These are phyloP conservation scores for Stenolophus ochropezus DNA, from an alignment of 2,888 invertebrate species.

Conservation along the genomic window DNA sequence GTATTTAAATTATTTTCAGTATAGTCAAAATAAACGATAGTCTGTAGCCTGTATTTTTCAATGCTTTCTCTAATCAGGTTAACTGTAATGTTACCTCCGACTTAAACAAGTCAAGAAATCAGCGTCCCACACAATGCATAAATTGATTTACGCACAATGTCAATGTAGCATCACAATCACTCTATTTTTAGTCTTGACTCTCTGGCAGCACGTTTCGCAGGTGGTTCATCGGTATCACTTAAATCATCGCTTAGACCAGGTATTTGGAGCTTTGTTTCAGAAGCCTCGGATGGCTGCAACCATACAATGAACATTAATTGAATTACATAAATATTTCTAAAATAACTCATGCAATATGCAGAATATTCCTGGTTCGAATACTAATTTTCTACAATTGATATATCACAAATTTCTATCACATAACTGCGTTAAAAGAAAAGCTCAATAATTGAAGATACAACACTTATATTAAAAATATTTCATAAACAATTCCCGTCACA, in stretches of 20 bases:
- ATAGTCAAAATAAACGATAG: neutral
- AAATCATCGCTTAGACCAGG: constrained; percentile 79
- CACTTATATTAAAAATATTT: too few relatives aligned
- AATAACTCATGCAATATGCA: neutral
- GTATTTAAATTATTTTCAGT: constrained; percentile 9
- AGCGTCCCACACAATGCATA: neutral
- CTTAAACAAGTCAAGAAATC: neutral
- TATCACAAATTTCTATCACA: neutral
- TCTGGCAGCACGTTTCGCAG: constrained; percentile 68
- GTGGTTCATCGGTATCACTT: constrained; percentile 72
- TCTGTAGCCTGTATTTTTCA: neutral
- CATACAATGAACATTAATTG: neutral
- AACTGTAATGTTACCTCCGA: neutral
- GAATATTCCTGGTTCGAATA: too few relatives aligned
- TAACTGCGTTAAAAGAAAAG: neutral
- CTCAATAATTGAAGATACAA: too few relatives aligned
- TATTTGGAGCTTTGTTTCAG: constrained; percentile 85
- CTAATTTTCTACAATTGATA: too few relatives aligned
- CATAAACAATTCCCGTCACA: too few relatives aligned
- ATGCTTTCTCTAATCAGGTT: neutral
- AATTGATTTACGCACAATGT: constrained; percentile 22
- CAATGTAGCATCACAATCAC: constrained; percentile 25
- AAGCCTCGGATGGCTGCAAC: constrained; percentile 85
- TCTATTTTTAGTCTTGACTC: constrained; percentile 52
- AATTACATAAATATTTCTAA: neutral